Evolutionary conservation across 2,113 vertebrate species (phyloP).

Genomic region (Pelmatolapia mariae): DNA sequence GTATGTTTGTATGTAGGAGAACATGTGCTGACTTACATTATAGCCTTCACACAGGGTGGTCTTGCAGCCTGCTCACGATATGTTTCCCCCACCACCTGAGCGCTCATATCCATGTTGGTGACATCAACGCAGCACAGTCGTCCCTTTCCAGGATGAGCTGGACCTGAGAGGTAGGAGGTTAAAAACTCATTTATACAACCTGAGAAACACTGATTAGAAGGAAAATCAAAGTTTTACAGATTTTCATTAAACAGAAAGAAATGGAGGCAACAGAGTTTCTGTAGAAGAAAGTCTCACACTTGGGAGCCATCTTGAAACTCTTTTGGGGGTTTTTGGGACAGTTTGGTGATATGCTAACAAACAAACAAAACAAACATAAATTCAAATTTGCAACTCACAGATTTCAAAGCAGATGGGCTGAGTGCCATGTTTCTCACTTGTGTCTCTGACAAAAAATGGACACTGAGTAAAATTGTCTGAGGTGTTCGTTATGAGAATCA

Average conservation of each 20-base stretch:
- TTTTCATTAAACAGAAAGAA: not conserved
- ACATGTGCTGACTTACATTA: not conserved
- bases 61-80: not conserved
- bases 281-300: not conserved
- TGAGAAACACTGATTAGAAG: not conserved
- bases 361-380: not conserved
- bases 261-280: not conserved
- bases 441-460: not conserved
- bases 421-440: not conserved
- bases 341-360: not conserved
- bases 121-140: not conserved
- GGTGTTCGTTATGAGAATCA: not conserved
- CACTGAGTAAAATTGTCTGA: not conserved
- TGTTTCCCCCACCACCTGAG: not conserved
- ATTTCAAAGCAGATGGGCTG: not conserved
- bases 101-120: fast-evolving
- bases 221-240: not conserved
- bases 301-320: not conserved
- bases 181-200: not conserved
- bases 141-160: not conserved
- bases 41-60: not conserved
- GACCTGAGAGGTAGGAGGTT: not conserved
- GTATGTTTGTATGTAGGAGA: not conserved
- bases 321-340: not conserved
- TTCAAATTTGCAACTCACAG: fast-evolving